Evolutionary conservation across 2,797 vertebrate genomes (phyloP), one percentile per base, ranked within the genome.

Genomic region (Antennarius maculatus): DNA sequence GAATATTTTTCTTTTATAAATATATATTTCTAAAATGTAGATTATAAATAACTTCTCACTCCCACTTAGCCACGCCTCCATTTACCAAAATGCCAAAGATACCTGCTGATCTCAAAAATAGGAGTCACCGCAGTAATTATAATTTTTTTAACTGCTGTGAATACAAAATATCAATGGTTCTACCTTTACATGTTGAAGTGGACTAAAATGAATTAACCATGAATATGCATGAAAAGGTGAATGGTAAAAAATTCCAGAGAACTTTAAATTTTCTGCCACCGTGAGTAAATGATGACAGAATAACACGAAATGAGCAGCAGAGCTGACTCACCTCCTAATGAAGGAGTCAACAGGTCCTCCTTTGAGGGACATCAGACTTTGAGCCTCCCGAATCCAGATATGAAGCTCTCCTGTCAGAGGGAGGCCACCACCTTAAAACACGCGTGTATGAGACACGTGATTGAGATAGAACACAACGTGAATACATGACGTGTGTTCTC

Each of bases 311-410:
- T 29, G 7, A 52, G 50, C 55, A 48, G 41, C 43, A 69, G 49
- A 61, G 17, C 9, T 52, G 34, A 80, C 77, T 77, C 81, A 98
- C 97, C 97, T 97, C 84, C 94, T 96, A 56, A 98, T 88, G 5
- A 92, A 98, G 17, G 95, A 91, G 31, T 96, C 95, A 62, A 94
- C 76, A 12, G 92, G 74, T 8, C 95, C 93, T 1, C 95, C 92
- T 79, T 94, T 96, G 66, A 90, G 89, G 0, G 96, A 93, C 49
- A 97, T 64, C 34, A 99, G 94, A 81, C 94, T 92, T 58, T 94
- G 94, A 17, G 96, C 95, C 18, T 96, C 95, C 77, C 95, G 96
- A 57, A 98, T 91, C 97, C 97, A 99, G 86, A 99, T 96, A 87
- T 99, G 95, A 66, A 99, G 90, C 85, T 99, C 97, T 7, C 97